These are phyloP conservation scores for Eueides isabella DNA, from an alignment of 1,140 invertebrate genomes.

Conservation along the genomic window DNA sequence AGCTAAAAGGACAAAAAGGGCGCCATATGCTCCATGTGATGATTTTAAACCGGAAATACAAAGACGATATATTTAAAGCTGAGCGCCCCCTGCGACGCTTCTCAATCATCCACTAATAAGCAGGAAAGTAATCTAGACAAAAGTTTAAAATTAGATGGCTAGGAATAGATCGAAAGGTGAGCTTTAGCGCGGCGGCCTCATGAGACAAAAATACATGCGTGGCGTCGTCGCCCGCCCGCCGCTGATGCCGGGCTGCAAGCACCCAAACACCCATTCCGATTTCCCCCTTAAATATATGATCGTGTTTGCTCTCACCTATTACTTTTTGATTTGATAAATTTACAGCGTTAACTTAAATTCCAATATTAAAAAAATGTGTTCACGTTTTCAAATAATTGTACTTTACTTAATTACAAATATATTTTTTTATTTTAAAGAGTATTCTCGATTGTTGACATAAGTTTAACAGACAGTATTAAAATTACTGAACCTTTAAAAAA, in stretches of 20 bases:
- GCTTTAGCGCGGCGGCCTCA: slow-evolving; percentile 73
- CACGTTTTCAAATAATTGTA: not conserved
- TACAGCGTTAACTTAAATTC: not conserved
- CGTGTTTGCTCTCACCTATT: not conserved
- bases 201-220: slow-evolving; percentile 70
- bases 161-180: slow-evolving; percentile 79
- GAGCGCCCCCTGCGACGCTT: slow-evolving; percentile 76
- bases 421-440: too few relatives aligned
- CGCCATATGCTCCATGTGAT: slow-evolving; percentile 24
- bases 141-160: slow-evolving; percentile 76
- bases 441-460: too few relatives aligned
- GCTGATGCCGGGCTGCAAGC: slow-evolving; percentile 31
- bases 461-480: too few relatives aligned
- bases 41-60: slow-evolving; percentile 63
- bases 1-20: not conserved
- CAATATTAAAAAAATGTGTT: not conserved
- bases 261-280: slow-evolving; percentile 24
- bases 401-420: too few relatives aligned
- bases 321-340: not conserved
- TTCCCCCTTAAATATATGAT: not conserved
- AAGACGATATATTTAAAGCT: slow-evolving; percentile 61
- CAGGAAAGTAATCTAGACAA: slow-evolving; percentile 79
- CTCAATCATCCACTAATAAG: slow-evolving; percentile 80
- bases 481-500: too few relatives aligned
- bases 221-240: slow-evolving; percentile 50